Conservation (phyloP, 2,797 vertebrate genomes). For the Eupleurogrammus muticus region DNA sequence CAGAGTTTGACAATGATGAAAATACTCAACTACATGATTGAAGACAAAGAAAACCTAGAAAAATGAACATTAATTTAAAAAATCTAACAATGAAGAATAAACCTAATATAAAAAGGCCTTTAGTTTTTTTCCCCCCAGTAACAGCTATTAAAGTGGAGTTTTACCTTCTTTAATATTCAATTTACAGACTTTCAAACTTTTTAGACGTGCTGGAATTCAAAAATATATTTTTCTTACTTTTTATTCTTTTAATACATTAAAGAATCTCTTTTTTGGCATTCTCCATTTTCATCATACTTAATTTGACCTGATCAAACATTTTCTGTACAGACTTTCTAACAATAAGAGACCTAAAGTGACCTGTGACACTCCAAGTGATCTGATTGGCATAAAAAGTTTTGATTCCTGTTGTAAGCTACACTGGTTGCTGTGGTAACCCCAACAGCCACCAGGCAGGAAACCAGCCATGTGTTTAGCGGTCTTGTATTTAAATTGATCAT, state of each 20-base stretch:
- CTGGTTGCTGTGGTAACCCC: conserved; percentile 1
- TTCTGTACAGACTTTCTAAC: neutral
- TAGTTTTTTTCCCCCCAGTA: conserved; percentile 22
- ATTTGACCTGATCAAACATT: neutral
- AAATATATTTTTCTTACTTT: neutral
- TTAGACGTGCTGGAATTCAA: neutral
- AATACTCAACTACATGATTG: neutral
- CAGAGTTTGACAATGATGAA: neutral
- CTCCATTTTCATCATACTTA: too few relatives aligned
- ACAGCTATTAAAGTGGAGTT: conserved; percentile 7
- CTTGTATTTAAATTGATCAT: neutral
- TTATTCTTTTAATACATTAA: neutral
- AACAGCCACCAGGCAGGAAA: neutral
- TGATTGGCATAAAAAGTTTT: neutral
- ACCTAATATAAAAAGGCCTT: conserved; percentile 23
- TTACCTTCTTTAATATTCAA: neutral
- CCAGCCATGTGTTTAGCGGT: neutral
- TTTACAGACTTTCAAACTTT: neutral
- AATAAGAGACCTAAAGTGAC: neutral
- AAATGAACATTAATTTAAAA: neutral
- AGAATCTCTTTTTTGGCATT: too few relatives aligned
- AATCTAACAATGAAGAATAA: conserved; percentile 11
- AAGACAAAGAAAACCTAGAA: neutral
- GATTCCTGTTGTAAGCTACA: neutral
- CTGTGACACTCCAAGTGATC: neutral